Conservation (phyloP, 2,888 invertebrate species). For the Patella caerulea region DNA sequence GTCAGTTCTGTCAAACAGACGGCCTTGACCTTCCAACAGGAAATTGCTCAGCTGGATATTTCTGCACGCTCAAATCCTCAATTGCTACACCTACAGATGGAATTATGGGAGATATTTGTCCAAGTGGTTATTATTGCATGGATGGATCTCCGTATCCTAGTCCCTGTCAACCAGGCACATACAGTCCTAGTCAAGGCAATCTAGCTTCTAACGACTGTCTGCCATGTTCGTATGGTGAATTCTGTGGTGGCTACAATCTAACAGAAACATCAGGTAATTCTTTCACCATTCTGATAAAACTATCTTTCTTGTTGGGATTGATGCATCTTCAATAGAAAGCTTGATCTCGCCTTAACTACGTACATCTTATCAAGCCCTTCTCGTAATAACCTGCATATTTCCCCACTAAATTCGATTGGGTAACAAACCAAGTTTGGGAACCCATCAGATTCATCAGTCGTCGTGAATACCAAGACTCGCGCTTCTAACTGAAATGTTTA, state of each 20-base stretch:
- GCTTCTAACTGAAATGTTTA: no score
- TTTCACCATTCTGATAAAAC: no score
- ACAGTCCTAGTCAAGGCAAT: conserved; percentile 52
- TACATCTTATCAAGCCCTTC: no score
- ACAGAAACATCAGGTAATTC: conserved; percentile 51
- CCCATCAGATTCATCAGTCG: no score
- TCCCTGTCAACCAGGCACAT: conserved; percentile 61
- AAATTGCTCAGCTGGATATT: conserved; percentile 64
- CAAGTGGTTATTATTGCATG: conserved; percentile 59
- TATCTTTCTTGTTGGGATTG: no score
- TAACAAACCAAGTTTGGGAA: no score
- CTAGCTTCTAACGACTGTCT: conserved; percentile 51
- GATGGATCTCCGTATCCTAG: conserved; percentile 51
- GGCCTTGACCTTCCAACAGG: conserved; percentile 59
- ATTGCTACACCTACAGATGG: conserved; percentile 52
- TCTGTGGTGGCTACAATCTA: conserved; percentile 59
- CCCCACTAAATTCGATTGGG: no score
- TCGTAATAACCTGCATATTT: no score
- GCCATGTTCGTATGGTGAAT: conserved; percentile 58
- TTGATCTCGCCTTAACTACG: no score
- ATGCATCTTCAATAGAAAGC: no score
- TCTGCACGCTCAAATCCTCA: conserved; percentile 54
- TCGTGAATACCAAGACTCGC: no score
- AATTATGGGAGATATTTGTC: conserved; percentile 58
- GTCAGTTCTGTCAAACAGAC: conserved; percentile 61